Conservation (phyloP, 2,797 vertebrate genomes). For the Acridotheres tristis region DNA sequence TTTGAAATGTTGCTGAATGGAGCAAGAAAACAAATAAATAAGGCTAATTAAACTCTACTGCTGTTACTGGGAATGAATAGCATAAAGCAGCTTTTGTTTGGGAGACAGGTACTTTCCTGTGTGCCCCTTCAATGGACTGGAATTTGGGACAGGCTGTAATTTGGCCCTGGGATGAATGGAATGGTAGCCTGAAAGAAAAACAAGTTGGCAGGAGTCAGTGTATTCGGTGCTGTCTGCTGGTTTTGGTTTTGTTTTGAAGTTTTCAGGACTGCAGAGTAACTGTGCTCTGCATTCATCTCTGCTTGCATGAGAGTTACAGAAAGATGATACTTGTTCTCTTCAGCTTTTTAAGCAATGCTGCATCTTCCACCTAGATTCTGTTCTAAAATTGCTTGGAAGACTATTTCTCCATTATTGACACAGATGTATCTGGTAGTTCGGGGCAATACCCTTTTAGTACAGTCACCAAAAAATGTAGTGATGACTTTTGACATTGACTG, state of each 20-base stretch:
- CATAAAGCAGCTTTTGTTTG: conserved; percentile 50
- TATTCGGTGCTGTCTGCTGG: background rate
- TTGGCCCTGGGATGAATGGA: background rate
- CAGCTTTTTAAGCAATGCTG: background rate
- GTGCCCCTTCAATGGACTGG: conserved; percentile 4
- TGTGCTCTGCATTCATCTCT: background rate
- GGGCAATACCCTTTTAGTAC: background rate
- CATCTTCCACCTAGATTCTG: background rate
- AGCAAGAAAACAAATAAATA: conserved; percentile 19
- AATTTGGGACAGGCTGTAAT: conserved; percentile 51
- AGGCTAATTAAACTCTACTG: conserved; percentile 39
- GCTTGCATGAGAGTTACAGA: background rate
- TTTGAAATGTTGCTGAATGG: conserved; percentile 36
- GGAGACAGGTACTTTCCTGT: conserved; percentile 60
- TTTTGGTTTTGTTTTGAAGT: conserved; percentile 9
- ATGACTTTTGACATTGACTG: background rate
- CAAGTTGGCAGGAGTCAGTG: background rate
- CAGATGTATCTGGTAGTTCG: fast-evolving
- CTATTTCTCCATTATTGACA: background rate
- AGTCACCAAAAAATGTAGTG: background rate
- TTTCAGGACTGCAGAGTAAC: background rate
- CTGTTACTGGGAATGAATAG: conserved; percentile 22
- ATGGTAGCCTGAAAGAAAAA: conserved; percentile 11
- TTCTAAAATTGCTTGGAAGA: background rate
- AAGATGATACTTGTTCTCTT: background rate